Evolutionary conservation across 1,140 invertebrate species (phyloP), one percentile per base, ranked within the genome.

Genomic region (Drosophila malerkotliana): DNA sequence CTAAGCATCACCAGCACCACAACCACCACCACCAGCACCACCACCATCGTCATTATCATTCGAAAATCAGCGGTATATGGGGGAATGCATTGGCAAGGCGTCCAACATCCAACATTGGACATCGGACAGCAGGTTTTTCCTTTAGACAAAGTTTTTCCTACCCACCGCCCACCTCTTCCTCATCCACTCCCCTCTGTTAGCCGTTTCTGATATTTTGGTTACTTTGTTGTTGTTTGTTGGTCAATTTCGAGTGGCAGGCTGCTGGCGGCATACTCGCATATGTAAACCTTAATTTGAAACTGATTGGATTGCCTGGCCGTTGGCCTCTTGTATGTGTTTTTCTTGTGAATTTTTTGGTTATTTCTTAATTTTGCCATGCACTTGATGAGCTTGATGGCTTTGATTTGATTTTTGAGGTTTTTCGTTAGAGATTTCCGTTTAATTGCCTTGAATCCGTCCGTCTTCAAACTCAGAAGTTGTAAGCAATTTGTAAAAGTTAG

Each of bases 231-330:
- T 15, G 59, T 52, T 67, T 75, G 75, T 87, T 85, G 82, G 82
- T 82, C 82, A 85, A 82, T 87, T 82, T 55, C 15, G 62, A 24
- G 32, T 48, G 24, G 37, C 64, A 21, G 63, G 32, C 34, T 61
- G 77, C 60, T 58, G 63, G 73, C 39, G 72, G 8, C 41, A 39
- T 37, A 37, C 51, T 77, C 64, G 81, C 80, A 84, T 84, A 84
- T 82, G 82, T 78, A 87, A 78, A 82, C 82, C 74, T 87, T 85
- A 85, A 85, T 85, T 85, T 75, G 83, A 88, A 87, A 88, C 82
- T 85, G 82, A 85, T 85, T 85, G 78, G 82, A 88, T 88, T 87
- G 82, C 59, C 51, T 67, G 62, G 63, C 67, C 67, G 72, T 79
- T 83, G 66, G 77, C 66, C 60, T 47, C 71, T 67, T 60, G 63